Evolutionary conservation across 2,888 invertebrate genomes (phyloP).

Genomic region (Noctua janthe): DNA sequence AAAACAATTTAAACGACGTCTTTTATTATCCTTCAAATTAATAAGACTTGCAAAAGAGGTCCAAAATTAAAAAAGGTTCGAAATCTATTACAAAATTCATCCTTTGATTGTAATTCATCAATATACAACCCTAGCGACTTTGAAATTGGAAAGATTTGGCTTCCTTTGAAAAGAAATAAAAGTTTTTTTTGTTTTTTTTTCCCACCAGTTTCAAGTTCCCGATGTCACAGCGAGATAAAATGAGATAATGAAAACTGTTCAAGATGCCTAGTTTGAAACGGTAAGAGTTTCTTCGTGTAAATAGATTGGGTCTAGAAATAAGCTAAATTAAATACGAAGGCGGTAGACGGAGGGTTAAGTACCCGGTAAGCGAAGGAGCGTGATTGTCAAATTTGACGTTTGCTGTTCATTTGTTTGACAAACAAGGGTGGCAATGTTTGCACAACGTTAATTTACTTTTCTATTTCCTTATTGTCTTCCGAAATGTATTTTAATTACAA

Average conservation of each 20-base stretch:
- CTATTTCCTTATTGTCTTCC: neutral
- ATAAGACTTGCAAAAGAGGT: slow-evolving; percentile 22
- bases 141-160: slow-evolving; percentile 34
- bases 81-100: slow-evolving; percentile 46
- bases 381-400: slow-evolving; percentile 42
- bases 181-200: neutral
- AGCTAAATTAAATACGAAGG: slow-evolving; percentile 36
- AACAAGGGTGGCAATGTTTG: slow-evolving; percentile 35
- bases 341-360: slow-evolving; percentile 15
- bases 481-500: neutral
- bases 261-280: slow-evolving; percentile 25
- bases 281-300: slow-evolving; percentile 8
- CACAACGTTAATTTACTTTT: slow-evolving; percentile 11
- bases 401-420: slow-evolving; percentile 43
- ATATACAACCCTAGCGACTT: slow-evolving; percentile 39
- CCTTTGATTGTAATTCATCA: slow-evolving; percentile 51
- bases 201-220: slow-evolving; percentile 19
- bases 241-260: slow-evolving; percentile 36
- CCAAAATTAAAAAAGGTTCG: slow-evolving; percentile 31
- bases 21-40: neutral
- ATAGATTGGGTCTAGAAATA: slow-evolving; percentile 36
- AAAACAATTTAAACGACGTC: neutral
- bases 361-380: slow-evolving; percentile 26
- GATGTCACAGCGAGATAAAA: slow-evolving; percentile 47
- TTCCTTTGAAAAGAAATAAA: slow-evolving; percentile 7